phyloP scores from a whole-genome alignment of 2,888 invertebrate species.

The Temnothorax ravouxi region DNA sequence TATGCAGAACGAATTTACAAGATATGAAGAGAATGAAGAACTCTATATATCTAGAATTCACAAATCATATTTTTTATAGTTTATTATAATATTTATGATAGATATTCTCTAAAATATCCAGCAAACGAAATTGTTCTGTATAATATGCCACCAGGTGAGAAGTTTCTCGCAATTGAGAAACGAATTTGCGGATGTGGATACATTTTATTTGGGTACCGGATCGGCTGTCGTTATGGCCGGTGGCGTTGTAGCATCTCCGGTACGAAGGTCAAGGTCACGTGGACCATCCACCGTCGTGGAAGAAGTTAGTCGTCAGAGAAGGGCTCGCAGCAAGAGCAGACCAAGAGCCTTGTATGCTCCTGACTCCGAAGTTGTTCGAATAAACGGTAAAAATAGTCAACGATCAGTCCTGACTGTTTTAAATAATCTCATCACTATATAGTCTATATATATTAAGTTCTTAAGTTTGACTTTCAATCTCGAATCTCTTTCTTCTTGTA shows the following conservation, averaged over 20 bases:
- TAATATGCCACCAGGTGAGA: conserved; percentile 89
- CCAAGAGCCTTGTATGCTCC: conserved; percentile 94
- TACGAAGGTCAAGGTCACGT: conserved; percentile 90
- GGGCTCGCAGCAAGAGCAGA: conserved; percentile 94
- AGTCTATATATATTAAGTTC: not conserved
- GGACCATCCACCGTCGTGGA: conserved; percentile 87
- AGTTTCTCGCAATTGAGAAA: conserved; percentile 97
- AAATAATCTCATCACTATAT: conserved; percentile 9
- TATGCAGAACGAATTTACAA: not conserved
- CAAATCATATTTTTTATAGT: not conserved
- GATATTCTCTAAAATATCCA: not conserved
- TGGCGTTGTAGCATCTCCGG: conserved; percentile 88
- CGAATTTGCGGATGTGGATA: conserved; percentile 96
- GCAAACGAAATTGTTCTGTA: not conserved
- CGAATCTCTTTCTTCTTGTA: not conserved
- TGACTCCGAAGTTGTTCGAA: conserved; percentile 93
- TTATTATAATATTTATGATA: not conserved
- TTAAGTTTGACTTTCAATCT: not conserved
- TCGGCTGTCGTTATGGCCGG: conserved; percentile 86
- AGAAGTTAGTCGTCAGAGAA: conserved; percentile 88
- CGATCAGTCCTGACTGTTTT: not conserved
- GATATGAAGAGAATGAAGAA: not conserved
- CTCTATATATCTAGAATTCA: not conserved
- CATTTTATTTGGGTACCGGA: conserved; percentile 93
- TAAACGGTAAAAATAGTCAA: conserved; percentile 88